Base-by-base conservation (phyloP, 1,140 invertebrate species). In the Megalonaias nervosa region DNA sequence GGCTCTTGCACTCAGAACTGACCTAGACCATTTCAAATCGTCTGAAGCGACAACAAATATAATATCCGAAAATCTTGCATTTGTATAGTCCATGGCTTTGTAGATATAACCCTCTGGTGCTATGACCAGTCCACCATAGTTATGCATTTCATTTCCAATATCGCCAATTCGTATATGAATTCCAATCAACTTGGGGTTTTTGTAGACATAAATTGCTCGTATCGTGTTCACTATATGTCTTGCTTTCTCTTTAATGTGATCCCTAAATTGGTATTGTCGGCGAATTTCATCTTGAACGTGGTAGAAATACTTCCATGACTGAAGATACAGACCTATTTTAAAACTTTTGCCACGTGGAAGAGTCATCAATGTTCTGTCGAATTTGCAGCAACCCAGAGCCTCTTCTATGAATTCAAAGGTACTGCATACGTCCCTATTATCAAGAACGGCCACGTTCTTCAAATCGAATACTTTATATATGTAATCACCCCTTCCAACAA, bases 251-350 rank as follows among this genome's bases (percentile, higher is more conserved):
- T 56, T 15, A 14, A 82, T 67, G 12, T 55, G 11, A 15, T 60
- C 56, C 12, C 80, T 81, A n/a, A 87, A 85, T 26, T 60, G 81
- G 62, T 87, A 84, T 61, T 85, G 76, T 15, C 69, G 69, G 31
- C 71, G 19, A 1, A 88, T 69, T 21, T 77, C 72, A 13, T 82
- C 67, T 21, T 26, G 66, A 13, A 78, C 71, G 31, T 81, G 69
- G 23, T 81, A 31, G 79, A 88, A 88, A 71, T 88, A 88, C 73
- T 84, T 85, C 84, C 84, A 88, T 0, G 85, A 86, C 67, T 87
- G 85, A 48, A 84, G 81, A 71, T 83, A 88, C 1, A 79, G 81
- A 11, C 74, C 64, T 57, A 84, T 67, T 0, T 79, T 81, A 65
- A 72, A 78, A 56, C 80, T 84, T 66, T 74, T 74, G 21, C 68